These are phyloP conservation scores for Tringa solitaria DNA, from an alignment of 2,113 vertebrate species.

Conservation along the genomic window DNA sequence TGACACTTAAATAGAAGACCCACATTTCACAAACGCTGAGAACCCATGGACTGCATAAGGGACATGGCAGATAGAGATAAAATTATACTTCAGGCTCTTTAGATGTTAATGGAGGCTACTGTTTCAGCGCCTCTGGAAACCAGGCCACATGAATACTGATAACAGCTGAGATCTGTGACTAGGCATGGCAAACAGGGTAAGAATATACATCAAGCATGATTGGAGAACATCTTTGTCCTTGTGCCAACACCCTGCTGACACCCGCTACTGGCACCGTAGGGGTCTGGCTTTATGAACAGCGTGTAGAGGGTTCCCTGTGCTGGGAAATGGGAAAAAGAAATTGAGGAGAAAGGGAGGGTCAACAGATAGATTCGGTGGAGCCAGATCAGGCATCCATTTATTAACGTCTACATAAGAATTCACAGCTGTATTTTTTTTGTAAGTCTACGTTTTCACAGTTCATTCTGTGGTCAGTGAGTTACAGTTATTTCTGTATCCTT, in stretches of 20 bases:
- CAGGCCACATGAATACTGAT: conserved; percentile 35
- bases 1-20: neutral
- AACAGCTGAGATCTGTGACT: conserved; percentile 7
- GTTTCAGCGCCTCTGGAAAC: conserved; percentile 31
- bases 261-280: neutral
- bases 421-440: neutral
- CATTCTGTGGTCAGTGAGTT: neutral
- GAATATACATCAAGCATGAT: neutral
- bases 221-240: neutral
- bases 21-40: neutral
- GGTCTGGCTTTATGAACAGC: neutral
- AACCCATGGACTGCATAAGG: neutral
- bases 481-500: neutral
- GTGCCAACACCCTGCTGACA: conserved; percentile 12
- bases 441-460: neutral
- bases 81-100: conserved; percentile 18
- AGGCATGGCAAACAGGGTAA: neutral
- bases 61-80: neutral
- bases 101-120: conserved; percentile 15
- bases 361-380: neutral
- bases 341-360: neutral
- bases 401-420: neutral
- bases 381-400: neutral
- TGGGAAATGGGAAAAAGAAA: neutral
- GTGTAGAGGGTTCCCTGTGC: neutral